A percentile compares a stretch with the other conserved stretches of the same genome.
Evolutionary conservation across 2,113 vertebrate genomes (phyloP).

Genomic region (Pelusios castaneus): DNA sequence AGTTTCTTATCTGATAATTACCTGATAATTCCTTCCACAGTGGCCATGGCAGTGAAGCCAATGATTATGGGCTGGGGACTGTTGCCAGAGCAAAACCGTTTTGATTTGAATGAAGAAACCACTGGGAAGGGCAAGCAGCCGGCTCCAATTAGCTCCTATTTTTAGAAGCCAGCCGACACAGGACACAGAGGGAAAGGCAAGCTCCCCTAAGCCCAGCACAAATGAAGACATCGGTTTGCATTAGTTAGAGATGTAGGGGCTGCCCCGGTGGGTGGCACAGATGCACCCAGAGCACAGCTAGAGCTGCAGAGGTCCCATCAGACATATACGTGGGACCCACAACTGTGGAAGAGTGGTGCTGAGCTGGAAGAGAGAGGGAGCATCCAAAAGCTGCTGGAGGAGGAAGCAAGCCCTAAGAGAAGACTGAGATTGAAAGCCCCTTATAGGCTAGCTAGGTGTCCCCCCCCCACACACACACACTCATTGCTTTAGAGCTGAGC

Average conservation of each 20-base stretch:
- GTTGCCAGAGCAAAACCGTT: neutral
- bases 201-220: neutral
- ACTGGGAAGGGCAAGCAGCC: conserved; percentile 16
- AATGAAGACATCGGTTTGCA: neutral
- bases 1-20: neutral
- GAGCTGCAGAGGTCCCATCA: neutral
- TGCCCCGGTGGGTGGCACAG: neutral
- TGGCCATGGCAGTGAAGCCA: neutral
- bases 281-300: neutral
- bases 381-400: neutral
- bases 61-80: conserved; percentile 24
- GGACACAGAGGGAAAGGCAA: neutral
- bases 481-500: neutral
- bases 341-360: neutral
- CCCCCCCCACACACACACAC: neutral
- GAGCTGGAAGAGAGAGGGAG: neutral
- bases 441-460: neutral
- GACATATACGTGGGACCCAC: neutral
- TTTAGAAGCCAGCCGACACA: conserved; percentile 22
- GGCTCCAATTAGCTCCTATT: conserved; percentile 44
- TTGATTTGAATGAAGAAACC: conserved; percentile 42
- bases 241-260: neutral
- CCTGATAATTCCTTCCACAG: neutral
- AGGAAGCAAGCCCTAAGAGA: neutral
- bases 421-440: neutral